These are phyloP conservation scores for Diorhabda carinulata DNA, from an alignment of 1,140 invertebrate genomes.

Conservation along the genomic window DNA sequence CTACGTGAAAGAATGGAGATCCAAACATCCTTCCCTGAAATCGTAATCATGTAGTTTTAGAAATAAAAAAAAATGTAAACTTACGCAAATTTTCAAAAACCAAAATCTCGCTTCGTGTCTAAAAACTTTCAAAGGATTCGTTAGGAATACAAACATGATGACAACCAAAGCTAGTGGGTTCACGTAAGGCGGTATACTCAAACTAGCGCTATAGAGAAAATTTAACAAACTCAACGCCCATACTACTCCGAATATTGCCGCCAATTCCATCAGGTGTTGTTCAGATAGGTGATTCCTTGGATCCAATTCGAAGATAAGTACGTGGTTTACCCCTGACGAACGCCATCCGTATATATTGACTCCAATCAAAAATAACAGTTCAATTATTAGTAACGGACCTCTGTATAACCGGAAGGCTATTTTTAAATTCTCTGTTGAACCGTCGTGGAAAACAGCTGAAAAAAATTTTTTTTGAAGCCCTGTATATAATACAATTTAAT, in stretches of 20 bases:
- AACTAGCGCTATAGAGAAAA: conserved; percentile 64
- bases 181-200: conserved; percentile 74
- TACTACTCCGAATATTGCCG: conserved; percentile 77
- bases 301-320: conserved; percentile 90
- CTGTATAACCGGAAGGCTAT: conserved; percentile 70
- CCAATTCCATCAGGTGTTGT: conserved; percentile 84
- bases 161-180: conserved; percentile 71
- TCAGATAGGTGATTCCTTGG: conserved; percentile 83
- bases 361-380: conserved; percentile 82
- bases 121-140: conserved; percentile 79
- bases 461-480: conserved; percentile 12
- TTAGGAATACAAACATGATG: conserved; percentile 67
- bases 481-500: too few relatives aligned
- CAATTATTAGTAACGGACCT: conserved; percentile 75
- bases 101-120: conserved; percentile 72
- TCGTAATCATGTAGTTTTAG: not conserved
- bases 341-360: conserved; percentile 89
- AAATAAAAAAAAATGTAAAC: conserved; percentile 11
- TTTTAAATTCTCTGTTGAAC: conserved; percentile 50
- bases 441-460: conserved; percentile 50
- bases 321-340: conserved; percentile 86
- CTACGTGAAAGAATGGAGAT: conserved; percentile 81
- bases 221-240: conserved; percentile 71
- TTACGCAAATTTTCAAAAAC: conserved; percentile 51
- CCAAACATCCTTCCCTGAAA: conserved; percentile 61